These are phyloP conservation scores for Hormaphis cornu DNA, from an alignment of 1,140 invertebrate species.

Conservation along the genomic window DNA sequence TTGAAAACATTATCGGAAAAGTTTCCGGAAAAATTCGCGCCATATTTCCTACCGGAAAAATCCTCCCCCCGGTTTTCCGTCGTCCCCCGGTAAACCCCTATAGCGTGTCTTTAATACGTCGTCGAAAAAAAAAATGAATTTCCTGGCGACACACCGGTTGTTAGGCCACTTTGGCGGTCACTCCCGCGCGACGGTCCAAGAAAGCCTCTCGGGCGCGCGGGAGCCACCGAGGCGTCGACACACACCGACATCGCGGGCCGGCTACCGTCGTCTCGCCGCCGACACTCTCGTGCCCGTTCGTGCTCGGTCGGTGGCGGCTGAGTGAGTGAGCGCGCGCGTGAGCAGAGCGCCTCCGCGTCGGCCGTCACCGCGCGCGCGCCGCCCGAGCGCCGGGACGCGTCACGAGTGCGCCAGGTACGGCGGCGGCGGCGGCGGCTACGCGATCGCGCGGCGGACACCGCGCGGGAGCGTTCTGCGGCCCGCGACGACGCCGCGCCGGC, in stretches of 20 bases:
- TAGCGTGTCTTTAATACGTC: too few relatives aligned
- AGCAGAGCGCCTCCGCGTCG: background rate
- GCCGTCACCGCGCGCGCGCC: slow-evolving; percentile 4
- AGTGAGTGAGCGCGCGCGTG: background rate
- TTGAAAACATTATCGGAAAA: too few relatives aligned
- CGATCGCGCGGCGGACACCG: slow-evolving; percentile 17
- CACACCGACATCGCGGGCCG: background rate
- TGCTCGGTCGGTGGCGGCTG: slow-evolving; percentile 4
- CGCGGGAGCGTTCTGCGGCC: too few relatives aligned
- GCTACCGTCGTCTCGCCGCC: background rate
- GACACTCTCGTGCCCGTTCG: slow-evolving; percentile 3
- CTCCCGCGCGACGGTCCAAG: background rate
- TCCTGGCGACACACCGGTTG: too few relatives aligned
- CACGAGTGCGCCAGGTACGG: slow-evolving; percentile 27
- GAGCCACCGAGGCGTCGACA: background rate
- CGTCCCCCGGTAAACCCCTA: too few relatives aligned
- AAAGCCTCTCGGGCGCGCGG: background rate
- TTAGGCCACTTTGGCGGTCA: background rate
- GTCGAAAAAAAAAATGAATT: too few relatives aligned
- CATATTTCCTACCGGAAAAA: too few relatives aligned
- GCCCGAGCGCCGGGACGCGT: slow-evolving; percentile 18
- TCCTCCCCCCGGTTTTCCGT: too few relatives aligned
- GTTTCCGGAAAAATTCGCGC: too few relatives aligned
- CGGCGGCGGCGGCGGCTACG: slow-evolving; percentile 30
- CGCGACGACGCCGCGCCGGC: background rate